Evolutionary conservation across 2,113 vertebrate genomes (phyloP).

Genomic region (Oreochromis niloticus): DNA sequence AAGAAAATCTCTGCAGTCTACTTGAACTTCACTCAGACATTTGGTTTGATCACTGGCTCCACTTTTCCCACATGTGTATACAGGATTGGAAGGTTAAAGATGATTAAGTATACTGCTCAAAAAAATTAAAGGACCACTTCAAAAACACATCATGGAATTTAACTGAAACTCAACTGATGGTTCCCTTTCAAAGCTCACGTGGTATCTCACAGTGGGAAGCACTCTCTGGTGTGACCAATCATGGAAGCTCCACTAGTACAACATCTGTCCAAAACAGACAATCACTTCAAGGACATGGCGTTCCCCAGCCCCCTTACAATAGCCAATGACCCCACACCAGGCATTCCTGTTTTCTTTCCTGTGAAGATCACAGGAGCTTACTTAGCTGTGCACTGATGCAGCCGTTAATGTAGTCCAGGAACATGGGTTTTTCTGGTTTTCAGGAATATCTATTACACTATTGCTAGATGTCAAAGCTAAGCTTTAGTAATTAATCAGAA

Average conservation of each 20-base stretch:
- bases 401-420: neutral
- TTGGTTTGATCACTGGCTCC: neutral
- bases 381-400: neutral
- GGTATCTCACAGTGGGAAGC: neutral
- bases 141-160: neutral
- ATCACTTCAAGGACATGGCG: neutral
- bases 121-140: neutral
- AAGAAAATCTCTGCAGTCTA: neutral
- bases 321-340: neutral
- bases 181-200: neutral
- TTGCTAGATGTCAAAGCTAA: neutral
- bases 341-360: neutral
- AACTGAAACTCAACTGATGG: neutral
- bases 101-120: neutral
- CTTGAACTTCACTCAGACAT: neutral
- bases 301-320: neutral
- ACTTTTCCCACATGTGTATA: accelerated
- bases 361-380: neutral
- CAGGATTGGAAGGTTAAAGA: neutral
- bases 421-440: neutral
- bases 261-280: neutral
- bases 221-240: neutral
- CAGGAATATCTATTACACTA: neutral
- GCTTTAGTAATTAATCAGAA: neutral
- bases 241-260: neutral